Percentiles rank a stretch among this genome's conserved stretches.
These are phyloP conservation scores for Zaprionus lineosus DNA, from an alignment of 2,888 invertebrate genomes.

Conservation along the genomic window DNA sequence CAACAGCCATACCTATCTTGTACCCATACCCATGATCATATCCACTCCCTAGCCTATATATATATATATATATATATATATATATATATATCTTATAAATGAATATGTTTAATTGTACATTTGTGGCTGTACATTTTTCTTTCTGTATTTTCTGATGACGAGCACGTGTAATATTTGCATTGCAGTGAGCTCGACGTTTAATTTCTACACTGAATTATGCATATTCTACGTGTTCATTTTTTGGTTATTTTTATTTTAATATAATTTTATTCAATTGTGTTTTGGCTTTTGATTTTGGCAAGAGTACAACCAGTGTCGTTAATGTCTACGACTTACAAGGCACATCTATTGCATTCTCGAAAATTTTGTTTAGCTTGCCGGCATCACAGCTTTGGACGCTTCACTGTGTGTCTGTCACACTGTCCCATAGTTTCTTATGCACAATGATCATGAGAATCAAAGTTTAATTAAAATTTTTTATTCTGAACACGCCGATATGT, in stretches of 20 bases:
- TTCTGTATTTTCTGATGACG: constrained; percentile 65
- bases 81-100: constrained; percentile 14
- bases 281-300: constrained; percentile 50
- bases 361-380: constrained; percentile 68
- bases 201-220: constrained; percentile 75
- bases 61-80: constrained; percentile 12
- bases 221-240: constrained; percentile 45
- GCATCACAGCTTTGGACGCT: constrained; percentile 67
- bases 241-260: constrained; percentile 9
- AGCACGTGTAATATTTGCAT: constrained; percentile 72
- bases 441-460: constrained; percentile 31
- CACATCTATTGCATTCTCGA: constrained; percentile 64
- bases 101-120: constrained; percentile 7
- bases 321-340: constrained; percentile 66
- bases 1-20: too few relatives aligned
- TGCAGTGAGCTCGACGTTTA: constrained; percentile 76
- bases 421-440: constrained; percentile 15
- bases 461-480: constrained; percentile 71
- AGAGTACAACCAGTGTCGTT: constrained; percentile 66
- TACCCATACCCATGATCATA: constrained; percentile 16
- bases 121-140: constrained; percentile 10
- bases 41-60: constrained; percentile 14
- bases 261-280: constrained; percentile 23
- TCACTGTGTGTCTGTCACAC: constrained; percentile 27
- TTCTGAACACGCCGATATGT: constrained; percentile 11